phyloP scores from a whole-genome alignment of 1,140 invertebrate genomes.

The Drosophila micromelanica region DNA sequence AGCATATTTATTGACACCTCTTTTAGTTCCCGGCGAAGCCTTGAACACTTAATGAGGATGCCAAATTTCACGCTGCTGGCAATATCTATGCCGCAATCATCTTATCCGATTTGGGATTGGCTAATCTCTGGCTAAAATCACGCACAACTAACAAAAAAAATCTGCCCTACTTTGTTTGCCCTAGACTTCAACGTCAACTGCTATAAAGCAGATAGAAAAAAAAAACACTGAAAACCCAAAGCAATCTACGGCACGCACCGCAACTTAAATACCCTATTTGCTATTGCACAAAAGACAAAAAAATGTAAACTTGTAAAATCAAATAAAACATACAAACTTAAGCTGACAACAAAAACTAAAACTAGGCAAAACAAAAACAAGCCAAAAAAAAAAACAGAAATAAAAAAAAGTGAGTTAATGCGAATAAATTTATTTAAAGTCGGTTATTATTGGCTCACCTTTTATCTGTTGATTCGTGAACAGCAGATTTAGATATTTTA shows the following conservation, averaged over 20 bases:
- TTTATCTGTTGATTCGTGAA: constrained; percentile 30
- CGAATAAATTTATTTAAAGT: constrained; percentile 53
- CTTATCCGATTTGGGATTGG: constrained; percentile 26
- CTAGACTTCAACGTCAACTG: constrained; percentile 18
- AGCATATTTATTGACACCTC: not conserved
- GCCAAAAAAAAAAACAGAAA: not conserved
- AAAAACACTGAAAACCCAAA: not conserved
- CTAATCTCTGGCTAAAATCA: constrained; percentile 19
- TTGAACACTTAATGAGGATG: constrained; percentile 9
- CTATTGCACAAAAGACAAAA: constrained; percentile 1
- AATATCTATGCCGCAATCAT: constrained; percentile 18
- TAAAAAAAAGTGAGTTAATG: constrained; percentile 12
- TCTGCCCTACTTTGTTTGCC: constrained; percentile 28
- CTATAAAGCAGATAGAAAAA: not conserved
- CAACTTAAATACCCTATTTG: constrained; percentile 23
- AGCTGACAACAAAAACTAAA: constrained; percentile 6
- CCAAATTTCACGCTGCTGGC: constrained; percentile 5
- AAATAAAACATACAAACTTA: not conserved
- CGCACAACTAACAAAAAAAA: constrained; percentile 20
- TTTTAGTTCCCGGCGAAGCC: constrained; percentile 1
- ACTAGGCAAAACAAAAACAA: constrained; percentile 5
- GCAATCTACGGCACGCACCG: not conserved
- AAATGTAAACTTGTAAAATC: not conserved
- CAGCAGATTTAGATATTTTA: constrained; percentile 20
- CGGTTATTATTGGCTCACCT: constrained; percentile 28